Percentiles rank a stretch among this genome's conserved stretches.
These are phyloP conservation scores for Protomyctophum bolini DNA, from an alignment of 2,113 vertebrate genomes.

Conservation along the genomic window DNA sequence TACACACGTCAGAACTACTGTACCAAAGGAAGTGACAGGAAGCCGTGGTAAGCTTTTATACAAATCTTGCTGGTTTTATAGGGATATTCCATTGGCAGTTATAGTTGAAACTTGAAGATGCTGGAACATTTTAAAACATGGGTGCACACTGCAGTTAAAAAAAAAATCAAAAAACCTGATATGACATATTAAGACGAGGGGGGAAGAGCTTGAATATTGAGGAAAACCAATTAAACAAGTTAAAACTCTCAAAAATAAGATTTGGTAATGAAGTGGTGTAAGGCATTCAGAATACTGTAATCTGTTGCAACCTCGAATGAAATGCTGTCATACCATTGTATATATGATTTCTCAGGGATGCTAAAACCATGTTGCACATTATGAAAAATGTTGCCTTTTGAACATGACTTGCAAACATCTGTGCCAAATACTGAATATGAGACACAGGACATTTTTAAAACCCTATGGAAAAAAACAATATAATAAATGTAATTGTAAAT, in stretches of 20 bases:
- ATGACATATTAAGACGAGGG: constrained; percentile 33
- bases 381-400: too few species aligned
- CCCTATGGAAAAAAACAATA: too few species aligned
- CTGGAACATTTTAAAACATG: constrained; percentile 13
- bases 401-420: too few species aligned
- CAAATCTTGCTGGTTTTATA: constrained; percentile 18
- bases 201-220: neutral
- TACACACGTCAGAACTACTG: neutral
- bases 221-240: neutral
- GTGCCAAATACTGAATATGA: too few species aligned
- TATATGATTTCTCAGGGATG: too few species aligned
- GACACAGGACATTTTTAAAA: too few species aligned
- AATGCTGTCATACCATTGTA: too few species aligned
- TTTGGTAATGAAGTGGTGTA: too few species aligned
- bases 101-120: neutral
- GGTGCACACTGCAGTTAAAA: neutral
- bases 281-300: too few species aligned
- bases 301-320: too few species aligned
- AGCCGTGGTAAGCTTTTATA: constrained; percentile 11
- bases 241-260: neutral
- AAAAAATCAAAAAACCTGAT: constrained; percentile 31
- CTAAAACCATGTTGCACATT: too few species aligned
- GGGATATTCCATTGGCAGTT: neutral
- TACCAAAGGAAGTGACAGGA: neutral
- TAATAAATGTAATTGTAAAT: too few species aligned